phyloP scores from a whole-genome alignment of 2,888 invertebrate species.

The Torymus aiolomorphi region DNA sequence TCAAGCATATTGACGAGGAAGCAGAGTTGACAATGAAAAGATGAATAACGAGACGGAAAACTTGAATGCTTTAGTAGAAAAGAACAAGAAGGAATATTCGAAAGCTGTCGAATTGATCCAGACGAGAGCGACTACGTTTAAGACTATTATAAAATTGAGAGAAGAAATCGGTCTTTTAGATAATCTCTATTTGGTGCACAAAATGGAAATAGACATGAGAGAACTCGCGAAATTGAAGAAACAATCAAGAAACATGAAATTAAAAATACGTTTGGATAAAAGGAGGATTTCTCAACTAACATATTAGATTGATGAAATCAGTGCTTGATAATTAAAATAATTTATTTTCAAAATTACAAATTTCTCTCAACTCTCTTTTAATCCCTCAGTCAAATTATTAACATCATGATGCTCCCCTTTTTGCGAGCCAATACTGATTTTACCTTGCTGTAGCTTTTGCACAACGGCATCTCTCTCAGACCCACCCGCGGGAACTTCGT shows the following conservation, averaged over 20 bases:
- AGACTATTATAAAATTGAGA: slow-evolving; percentile 52
- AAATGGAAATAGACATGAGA: slow-evolving; percentile 57
- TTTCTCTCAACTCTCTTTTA: no score
- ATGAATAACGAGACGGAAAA: slow-evolving; percentile 10
- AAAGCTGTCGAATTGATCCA: slow-evolving; percentile 49
- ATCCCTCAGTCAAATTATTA: no score
- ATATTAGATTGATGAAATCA: no score
- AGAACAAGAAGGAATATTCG: slow-evolving; percentile 41
- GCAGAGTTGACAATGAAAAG: slow-evolving; percentile 48
- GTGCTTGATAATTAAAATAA: no score
- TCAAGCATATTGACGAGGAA: slow-evolving; percentile 60
- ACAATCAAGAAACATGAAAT: slow-evolving; percentile 22
- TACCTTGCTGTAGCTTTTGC: not conserved
- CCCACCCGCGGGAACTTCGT: slow-evolving; percentile 50
- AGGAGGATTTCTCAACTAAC: no score
- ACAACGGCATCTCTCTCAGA: not conserved
- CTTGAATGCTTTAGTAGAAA: slow-evolving; percentile 29
- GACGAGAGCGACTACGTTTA: slow-evolving; percentile 54
- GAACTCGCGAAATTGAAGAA: slow-evolving; percentile 49
- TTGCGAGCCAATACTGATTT: no score
- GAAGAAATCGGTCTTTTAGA: slow-evolving; percentile 54
- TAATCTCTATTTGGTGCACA: slow-evolving; percentile 55
- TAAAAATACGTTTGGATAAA: not conserved
- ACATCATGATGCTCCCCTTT: no score
- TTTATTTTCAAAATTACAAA: no score